A percentile compares a stretch with the other conserved stretches of the same genome.
Evolutionary conservation across 2,113 vertebrate genomes (phyloP).

Genomic region (Scopus umbretta): DNA sequence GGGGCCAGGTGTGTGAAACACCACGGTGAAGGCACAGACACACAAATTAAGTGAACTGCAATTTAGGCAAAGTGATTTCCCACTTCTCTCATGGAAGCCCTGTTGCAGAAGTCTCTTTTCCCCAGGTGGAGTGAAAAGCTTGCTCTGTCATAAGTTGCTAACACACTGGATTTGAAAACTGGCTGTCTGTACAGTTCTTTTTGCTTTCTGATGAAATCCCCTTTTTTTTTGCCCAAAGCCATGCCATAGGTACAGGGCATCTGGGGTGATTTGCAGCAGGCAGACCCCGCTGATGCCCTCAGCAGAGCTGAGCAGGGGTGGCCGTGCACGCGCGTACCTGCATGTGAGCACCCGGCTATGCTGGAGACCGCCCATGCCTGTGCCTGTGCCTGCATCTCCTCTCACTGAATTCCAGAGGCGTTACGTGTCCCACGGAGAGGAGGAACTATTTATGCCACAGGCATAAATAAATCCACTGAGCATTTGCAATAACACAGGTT

Average conservation of each 20-base stretch:
- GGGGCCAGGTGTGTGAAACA: not conserved
- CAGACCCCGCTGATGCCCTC: not conserved
- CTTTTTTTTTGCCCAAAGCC: fast-evolving
- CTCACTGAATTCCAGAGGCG: slow-evolving; percentile 19
- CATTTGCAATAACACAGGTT: not conserved
- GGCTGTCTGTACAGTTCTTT: not conserved
- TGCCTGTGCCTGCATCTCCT: not conserved
- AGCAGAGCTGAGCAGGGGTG: not conserved
- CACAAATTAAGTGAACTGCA: not conserved
- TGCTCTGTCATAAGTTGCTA: not conserved
- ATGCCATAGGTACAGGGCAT: not conserved
- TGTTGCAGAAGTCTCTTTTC: not conserved
- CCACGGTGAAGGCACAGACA: not conserved
- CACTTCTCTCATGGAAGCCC: not conserved
- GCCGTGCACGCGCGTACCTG: not conserved
- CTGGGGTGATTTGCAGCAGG: fast-evolving
- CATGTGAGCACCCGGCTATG: fast-evolving
- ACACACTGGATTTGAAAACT: not conserved
- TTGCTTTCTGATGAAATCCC: not conserved
- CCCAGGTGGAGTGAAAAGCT: not conserved
- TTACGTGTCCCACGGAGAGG: not conserved
- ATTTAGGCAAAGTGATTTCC: not conserved
- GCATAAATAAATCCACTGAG: slow-evolving; percentile 50
- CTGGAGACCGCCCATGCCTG: not conserved
- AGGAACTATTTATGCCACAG: slow-evolving; percentile 57